Evolutionary conservation across 2,113 vertebrate species (phyloP).

Genomic region (Cyprinodon brontotheroides): DNA sequence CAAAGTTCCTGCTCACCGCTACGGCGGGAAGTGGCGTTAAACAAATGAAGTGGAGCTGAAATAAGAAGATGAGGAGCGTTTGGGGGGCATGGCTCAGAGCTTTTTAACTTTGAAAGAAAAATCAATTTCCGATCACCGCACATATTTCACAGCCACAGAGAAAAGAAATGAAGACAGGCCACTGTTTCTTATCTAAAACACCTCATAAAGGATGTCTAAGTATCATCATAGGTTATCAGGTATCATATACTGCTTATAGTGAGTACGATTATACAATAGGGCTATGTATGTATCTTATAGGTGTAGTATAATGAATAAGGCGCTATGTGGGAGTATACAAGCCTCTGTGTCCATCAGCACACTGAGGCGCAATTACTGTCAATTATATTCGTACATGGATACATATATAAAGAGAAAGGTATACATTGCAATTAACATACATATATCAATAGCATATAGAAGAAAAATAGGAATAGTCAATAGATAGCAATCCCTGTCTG

Average conservation of each 20-base stretch:
- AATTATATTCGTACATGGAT: constrained; percentile 82
- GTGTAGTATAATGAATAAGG: constrained; percentile 79
- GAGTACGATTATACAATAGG: constrained; percentile 81
- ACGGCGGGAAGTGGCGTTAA: background rate
- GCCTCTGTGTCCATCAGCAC: constrained; percentile 68
- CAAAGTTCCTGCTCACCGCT: background rate
- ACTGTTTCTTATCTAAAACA: constrained; percentile 77
- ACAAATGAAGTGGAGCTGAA: background rate
- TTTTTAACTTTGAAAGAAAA: constrained; percentile 18
- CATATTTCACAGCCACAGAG: constrained; percentile 60
- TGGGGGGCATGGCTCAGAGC: background rate
- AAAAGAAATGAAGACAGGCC: constrained; percentile 52
- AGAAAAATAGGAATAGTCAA: constrained; percentile 81
- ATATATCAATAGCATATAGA: constrained; percentile 85
- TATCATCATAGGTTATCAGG: constrained; percentile 77
- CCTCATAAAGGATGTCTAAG: constrained; percentile 75
- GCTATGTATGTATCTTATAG: constrained; percentile 80
- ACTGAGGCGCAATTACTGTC: constrained; percentile 75
- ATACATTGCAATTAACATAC: constrained; percentile 85
- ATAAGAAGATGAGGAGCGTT: constrained; percentile 24
- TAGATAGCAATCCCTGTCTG: constrained; percentile 74
- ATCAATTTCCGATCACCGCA: constrained; percentile 40
- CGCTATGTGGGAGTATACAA: constrained; percentile 79
- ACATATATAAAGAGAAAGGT: constrained; percentile 82
- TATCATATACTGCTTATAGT: constrained; percentile 78